phyloP scores from a whole-genome alignment of 2,888 invertebrate species.

The Idaea biselata region DNA sequence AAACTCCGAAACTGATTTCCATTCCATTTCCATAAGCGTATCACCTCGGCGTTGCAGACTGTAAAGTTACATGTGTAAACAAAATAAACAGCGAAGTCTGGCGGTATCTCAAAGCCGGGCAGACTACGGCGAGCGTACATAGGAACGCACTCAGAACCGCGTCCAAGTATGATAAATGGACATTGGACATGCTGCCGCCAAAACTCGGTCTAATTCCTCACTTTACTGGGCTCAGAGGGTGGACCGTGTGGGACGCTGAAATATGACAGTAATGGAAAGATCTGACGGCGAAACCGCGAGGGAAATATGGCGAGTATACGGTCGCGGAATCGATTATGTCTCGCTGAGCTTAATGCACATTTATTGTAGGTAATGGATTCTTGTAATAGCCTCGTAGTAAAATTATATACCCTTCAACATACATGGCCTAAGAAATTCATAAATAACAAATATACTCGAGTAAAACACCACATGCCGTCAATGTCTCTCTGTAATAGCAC shows the following conservation, averaged over 20 bases:
- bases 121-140: constrained; percentile 49
- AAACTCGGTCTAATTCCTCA: constrained; percentile 57
- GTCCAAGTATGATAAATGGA: constrained; percentile 72
- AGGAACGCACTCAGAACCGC: constrained; percentile 69
- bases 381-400: background rate
- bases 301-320: constrained; percentile 38
- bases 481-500: too few relatives aligned
- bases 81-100: constrained; percentile 54
- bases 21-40: background rate
- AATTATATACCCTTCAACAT: too few relatives aligned
- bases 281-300: constrained; percentile 51
- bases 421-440: too few relatives aligned
- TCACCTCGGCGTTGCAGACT: constrained; percentile 31
- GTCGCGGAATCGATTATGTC: constrained; percentile 12
- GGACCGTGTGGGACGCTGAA: constrained; percentile 38
- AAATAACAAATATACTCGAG: too few relatives aligned
- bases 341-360: constrained; percentile 12
- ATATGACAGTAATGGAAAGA: constrained; percentile 67
- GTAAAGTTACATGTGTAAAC: constrained; percentile 54
- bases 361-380: background rate
- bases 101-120: constrained; percentile 34
- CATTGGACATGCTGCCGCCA: constrained; percentile 30
- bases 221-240: constrained; percentile 46
- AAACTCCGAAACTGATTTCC: background rate
- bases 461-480: too few relatives aligned